Evolutionary conservation across 2,113 vertebrate species (phyloP).

Genomic region (Eupsittula cactorum): DNA sequence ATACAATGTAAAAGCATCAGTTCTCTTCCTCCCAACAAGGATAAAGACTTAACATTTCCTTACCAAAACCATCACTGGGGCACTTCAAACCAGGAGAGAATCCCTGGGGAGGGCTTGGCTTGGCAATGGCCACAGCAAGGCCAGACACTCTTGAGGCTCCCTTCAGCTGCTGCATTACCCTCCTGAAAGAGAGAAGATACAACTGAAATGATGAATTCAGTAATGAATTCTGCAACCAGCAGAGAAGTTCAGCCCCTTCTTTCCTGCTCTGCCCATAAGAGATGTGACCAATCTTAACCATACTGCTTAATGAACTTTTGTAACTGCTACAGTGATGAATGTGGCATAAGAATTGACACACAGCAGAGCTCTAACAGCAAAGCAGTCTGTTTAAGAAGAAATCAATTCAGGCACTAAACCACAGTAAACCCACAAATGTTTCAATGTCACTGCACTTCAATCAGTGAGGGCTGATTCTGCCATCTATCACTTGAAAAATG

Average conservation of each 20-base stretch:
- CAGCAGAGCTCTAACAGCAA: not conserved
- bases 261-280: not conserved
- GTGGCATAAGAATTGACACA: not conserved
- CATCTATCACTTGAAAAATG: not conserved
- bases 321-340: not conserved
- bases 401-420: not conserved
- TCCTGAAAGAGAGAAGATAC: constrained; percentile 50
- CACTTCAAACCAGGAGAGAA: constrained; percentile 88
- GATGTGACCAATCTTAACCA: fast-evolving
- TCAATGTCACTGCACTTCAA: not conserved
- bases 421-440: fast-evolving
- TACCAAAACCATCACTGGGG: constrained; percentile 88
- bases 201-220: not conserved
- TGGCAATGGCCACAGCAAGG: constrained; percentile 82
- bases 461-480: not conserved
- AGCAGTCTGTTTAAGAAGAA: not conserved
- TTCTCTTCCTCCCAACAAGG: too few relatives aligned
- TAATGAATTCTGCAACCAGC: not conserved
- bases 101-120: constrained; percentile 59
- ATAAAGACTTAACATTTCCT: not conserved
- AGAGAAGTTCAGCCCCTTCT: not conserved
- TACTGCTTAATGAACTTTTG: fast-evolving
- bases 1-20: not conserved
- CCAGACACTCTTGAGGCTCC: constrained; percentile 82
- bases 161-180: constrained; percentile 86